Evolutionary conservation across 2,888 invertebrate species (phyloP), one percentile per base, ranked within the genome.

Genomic region (Tineola bisselliella): DNA sequence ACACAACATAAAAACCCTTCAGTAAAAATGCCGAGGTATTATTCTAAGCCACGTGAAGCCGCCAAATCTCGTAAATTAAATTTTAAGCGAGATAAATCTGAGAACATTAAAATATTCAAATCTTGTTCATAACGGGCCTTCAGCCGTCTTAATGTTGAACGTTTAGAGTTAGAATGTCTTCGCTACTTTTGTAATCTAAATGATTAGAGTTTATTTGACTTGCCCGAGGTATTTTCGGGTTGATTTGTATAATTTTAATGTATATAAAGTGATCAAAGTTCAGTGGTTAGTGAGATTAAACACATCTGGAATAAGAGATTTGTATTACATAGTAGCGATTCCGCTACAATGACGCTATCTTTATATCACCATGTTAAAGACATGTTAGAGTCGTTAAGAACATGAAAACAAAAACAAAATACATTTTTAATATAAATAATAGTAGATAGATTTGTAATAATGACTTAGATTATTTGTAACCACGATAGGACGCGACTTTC

Each of bases 71-170:
- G 68, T 66, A 69, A 70, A 67, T 68, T 67, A 67, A 67, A 69
- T 66, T 69, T 64, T 65, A 71, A 70, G 70, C 68, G 64, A 63
- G 68, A 71, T 69, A 67, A 72, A 71, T 70, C 65, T 64, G 33
- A 61, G 57, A 61, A 64, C 66, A 68, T 70, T 69, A 67, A 70
- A 69, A 70, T 73, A 72, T 73, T 72, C 68, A 70, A 70, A 74
- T 73, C 72, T 71, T 68, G 69, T 71, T 71, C 70, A 70, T 73
- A 67, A 71, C 66, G 48, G 68, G 18, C 44, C 62, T 61, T 63
- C 62, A 63, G 61, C 61, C 44, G 48, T 65, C 63, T 66, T 68
- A 70, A 69, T 67, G 68, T 66, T 60, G 63, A 63, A 65, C 70
- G 65, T 58, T 33, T 25, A 58, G 58, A 58, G 58, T 58, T 58